phyloP scores from a whole-genome alignment of 2,888 invertebrate genomes.

The Caenorhabditis sp. region DNA sequence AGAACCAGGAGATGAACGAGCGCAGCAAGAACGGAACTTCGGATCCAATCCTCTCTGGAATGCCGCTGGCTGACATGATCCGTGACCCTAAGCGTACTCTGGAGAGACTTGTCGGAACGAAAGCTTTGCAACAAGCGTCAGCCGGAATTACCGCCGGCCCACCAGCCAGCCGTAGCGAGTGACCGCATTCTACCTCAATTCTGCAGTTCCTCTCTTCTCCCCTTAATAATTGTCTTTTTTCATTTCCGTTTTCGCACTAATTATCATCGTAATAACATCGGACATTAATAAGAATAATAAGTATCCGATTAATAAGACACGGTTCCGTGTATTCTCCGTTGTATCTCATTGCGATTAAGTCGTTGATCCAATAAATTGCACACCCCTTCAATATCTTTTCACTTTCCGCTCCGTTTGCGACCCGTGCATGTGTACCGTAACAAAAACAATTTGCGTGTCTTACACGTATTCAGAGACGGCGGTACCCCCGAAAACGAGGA shows the following conservation, averaged over 20 bases:
- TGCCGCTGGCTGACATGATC: conserved; percentile 75
- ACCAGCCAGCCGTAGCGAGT: conserved; percentile 58
- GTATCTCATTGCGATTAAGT: conserved; percentile 52
- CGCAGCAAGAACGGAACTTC: conserved; percentile 68
- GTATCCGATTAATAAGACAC: conserved; percentile 46
- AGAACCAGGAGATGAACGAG: conserved; percentile 75
- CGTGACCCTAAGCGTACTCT: conserved; percentile 76
- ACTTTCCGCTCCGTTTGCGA: conserved; percentile 12
- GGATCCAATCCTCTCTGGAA: conserved; percentile 65
- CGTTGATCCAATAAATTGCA: conserved; percentile 40
- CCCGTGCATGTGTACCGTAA: conserved; percentile 48
- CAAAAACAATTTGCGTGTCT: conserved; percentile 45
- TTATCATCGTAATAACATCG: conserved; percentile 26
- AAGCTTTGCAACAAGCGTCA: conserved; percentile 53
- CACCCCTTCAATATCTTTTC: neutral
- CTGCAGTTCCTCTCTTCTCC: conserved; percentile 13
- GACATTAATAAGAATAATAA: conserved; percentile 29
- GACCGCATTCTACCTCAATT: conserved; percentile 49
- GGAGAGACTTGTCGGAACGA: conserved; percentile 73
- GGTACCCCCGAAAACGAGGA: conserved; percentile 26
- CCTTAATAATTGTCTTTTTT: conserved; percentile 16
- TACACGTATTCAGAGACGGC: conserved; percentile 21
- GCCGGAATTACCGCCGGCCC: conserved; percentile 57
- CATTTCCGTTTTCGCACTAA: conserved; percentile 25
- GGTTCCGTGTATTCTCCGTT: conserved; percentile 47